A percentile compares a stretch with the other conserved stretches of the same genome.
Evolutionary conservation across 2,113 vertebrate species (phyloP).

Genomic region (Columbina picui): DNA sequence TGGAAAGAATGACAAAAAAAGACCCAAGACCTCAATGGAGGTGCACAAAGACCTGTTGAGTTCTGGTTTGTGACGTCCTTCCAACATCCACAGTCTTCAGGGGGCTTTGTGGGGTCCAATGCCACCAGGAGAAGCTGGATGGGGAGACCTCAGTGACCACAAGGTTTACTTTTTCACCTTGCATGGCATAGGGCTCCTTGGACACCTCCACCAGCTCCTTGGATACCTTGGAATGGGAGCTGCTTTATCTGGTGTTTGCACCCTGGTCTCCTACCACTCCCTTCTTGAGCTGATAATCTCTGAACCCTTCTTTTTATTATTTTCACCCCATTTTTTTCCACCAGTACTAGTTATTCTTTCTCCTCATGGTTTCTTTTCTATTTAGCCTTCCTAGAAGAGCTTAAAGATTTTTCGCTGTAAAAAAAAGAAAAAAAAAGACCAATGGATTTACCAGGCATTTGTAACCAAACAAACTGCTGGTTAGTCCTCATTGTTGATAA

Average conservation of each 20-base stretch:
- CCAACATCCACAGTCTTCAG: neutral
- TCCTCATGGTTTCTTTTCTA: neutral
- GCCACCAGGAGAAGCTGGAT: neutral
- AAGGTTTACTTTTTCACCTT: neutral
- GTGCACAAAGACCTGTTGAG: neutral
- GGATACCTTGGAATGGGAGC: neutral
- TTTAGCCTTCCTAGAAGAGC: neutral
- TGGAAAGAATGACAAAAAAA: neutral
- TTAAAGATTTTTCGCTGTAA: neutral
- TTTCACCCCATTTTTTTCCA: neutral
- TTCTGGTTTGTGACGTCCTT: neutral
- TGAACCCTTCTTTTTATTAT: neutral
- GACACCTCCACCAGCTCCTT: neutral
- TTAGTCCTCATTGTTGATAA: neutral
- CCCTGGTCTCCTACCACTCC: neutral
- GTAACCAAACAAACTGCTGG: neutral
- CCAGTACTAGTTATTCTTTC: neutral
- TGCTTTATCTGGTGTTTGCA: neutral
- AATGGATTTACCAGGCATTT: neutral
- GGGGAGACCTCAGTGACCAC: fast-evolving
- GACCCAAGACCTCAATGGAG: neutral
- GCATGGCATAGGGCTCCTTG: too few species aligned
- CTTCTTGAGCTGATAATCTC: neutral
- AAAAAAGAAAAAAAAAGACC: neutral
- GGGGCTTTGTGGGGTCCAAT: neutral